Base-by-base conservation (phyloP, 2,888 invertebrate genomes). In the Chloromyia formosa region DNA sequence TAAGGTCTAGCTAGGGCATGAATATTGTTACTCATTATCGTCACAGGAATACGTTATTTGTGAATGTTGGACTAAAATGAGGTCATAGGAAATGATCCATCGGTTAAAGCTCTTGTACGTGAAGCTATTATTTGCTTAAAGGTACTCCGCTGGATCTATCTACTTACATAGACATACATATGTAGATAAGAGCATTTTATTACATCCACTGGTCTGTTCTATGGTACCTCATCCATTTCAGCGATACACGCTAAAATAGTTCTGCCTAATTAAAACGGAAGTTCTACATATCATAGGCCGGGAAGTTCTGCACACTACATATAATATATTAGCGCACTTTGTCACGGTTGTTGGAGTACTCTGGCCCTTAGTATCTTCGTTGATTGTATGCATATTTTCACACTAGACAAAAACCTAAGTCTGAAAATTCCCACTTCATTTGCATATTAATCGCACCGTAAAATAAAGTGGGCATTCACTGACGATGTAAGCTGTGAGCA, bases 231-330 rank as follows among this genome's bases (percentile, higher is more conserved):
- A 27, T 62, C 27, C 27, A 40, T 42, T 62, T 16, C 68, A 69
- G 10, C 68, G 27, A 22, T n/a, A 54, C 27, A 54, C 35, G 27
- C 35, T 40, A 69, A 69, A 69, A 27, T 69, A 69, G 68, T 69
- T 54, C 20, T 54, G 42, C 23, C 54, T 27, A 62, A 69, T 69
- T 69, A 69, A 69, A 69, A 69, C 68, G 68, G 68, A 69, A 69
- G 54, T 69, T 69, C 68, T 27, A 23, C 68, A 35, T 53, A 54
- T 53, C 66, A 49, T 5, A 45, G 12, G 16, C 42, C 68, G 16
- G 42, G 49, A 22, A 45, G 18, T 16, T 54, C 45, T 54, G 10
- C n/a, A 23, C 12, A 20, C n/a, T 7, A 69, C 53, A 35, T 35
- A 35, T 35, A 4, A 35, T 35, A 7, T 35, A 4, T 66, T 53